Evolutionary conservation across 64 coral and sea anemone genomes (phyloP), one percentile per base, ranked within the genome.

Genomic region (Stichodactyla helianthus): DNA sequence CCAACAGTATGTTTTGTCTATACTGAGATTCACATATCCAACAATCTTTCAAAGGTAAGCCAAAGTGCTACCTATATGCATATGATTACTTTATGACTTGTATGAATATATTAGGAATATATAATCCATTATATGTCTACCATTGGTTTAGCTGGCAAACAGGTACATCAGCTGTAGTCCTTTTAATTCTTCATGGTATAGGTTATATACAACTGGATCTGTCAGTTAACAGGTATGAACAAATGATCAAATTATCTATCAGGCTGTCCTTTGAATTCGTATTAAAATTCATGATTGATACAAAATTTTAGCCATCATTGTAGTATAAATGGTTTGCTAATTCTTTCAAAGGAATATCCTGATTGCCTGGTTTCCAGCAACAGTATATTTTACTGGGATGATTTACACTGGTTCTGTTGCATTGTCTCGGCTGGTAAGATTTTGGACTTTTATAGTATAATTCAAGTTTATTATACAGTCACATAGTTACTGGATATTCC

Each of bases 361-460:
- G 14, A 25, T 85, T 16, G 59, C 79, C 20, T 87, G 91, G 59
- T 87, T 96, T 59, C 94, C 91, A 60, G 91, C 90, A 27, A 84
- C 92, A 64, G 67, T 89, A 51, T 89, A 89, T n/a, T 96, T 93
- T 31, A 87, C 87, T 55, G 94, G 90, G 18, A 90, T 88, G 51
- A 96, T 96, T 28, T 96, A 96, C 77, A 87, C 87, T 68, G 94
- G 94, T 55, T 96, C 94, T 82, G 91, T 96, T 59, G 88, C 94
- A 10, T 87, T 96, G 59, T 96, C 94, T 5, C 89, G 86, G 87
- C 84, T 96, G 91, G 94, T 96, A 35, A 53, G 50, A 83, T 7
- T 11, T 7, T 27, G 6, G 12, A 27, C 22, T 28, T 54, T 3
- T 79, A 53, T 11, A 28, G 18, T 53, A 62, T 50, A 15, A 88